These are phyloP conservation scores for Petrocephalus microphthalmus DNA, from an alignment of 2,113 vertebrate species.

Conservation along the genomic window DNA sequence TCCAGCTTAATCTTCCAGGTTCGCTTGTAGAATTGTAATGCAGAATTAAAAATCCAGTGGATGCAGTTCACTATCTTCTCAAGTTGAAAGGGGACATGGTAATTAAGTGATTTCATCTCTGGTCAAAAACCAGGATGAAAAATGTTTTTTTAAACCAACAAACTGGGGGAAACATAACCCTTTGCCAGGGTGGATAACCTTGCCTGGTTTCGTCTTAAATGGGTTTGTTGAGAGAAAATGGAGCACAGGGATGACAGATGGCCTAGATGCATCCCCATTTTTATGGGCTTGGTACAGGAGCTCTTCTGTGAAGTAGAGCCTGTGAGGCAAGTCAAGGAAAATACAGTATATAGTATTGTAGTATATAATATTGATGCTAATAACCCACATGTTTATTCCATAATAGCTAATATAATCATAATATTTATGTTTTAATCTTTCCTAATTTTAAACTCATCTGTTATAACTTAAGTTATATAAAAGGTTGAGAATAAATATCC, in stretches of 20 bases:
- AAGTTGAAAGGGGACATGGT: not conserved
- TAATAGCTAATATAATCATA: not conserved
- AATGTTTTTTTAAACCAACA: not conserved
- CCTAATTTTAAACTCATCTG: not conserved
- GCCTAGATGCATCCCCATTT: slow-evolving; percentile 7
- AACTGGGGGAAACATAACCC: not conserved
- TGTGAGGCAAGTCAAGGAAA: not conserved
- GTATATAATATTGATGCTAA: not conserved
- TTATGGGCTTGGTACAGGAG: not conserved
- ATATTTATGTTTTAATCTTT: not conserved
- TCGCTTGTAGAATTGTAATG: too few species aligned
- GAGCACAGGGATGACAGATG: slow-evolving; percentile 1
- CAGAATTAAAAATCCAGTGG: not conserved
- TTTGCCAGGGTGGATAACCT: not conserved
- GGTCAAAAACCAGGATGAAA: slow-evolving; percentile 1
- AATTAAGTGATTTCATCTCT: not conserved
- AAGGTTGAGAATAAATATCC: not conserved
- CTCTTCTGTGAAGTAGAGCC: not conserved
- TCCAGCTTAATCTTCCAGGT: not conserved
- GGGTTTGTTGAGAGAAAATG: not conserved
- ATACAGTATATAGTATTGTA: not conserved
- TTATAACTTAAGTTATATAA: not conserved
- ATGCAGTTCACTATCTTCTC: not conserved
- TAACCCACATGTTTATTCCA: not conserved
- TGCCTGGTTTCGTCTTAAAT: slow-evolving; percentile 13